Evolutionary conservation across 2,888 invertebrate genomes (phyloP).

Genomic region (Ferrisia virgata): DNA sequence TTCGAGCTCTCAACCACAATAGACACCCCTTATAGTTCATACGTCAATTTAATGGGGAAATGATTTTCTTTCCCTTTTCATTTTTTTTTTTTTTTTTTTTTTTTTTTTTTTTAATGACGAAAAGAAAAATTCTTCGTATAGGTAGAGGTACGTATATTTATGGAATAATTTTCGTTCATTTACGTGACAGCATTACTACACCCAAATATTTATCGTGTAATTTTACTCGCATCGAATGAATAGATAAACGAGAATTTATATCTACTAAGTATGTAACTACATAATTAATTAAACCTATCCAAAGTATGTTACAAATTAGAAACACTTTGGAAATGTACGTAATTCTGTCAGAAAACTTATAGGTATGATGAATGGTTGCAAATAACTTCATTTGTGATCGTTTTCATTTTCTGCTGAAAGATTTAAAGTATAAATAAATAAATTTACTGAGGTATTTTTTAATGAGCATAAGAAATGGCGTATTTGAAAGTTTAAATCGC

Average conservation of each 20-base stretch:
- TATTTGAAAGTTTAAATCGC: neutral
- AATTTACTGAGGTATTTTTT: neutral
- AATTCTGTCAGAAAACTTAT: neutral
- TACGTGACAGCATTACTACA: neutral
- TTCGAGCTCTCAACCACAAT: neutral
- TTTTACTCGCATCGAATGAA: neutral
- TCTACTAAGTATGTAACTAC: neutral
- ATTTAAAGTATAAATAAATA: neutral
- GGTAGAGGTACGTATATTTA: neutral
- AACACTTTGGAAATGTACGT: neutral
- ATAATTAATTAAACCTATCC: conserved; percentile 8
- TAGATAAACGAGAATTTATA: neutral
- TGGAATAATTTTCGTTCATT: neutral
- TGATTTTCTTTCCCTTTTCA: no score
- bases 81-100: no score
- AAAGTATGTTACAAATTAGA: conserved; percentile 3
- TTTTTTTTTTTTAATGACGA: neutral
- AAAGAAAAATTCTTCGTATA: neutral
- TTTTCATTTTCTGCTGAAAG: neutral
- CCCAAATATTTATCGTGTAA: neutral
- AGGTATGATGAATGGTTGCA: neutral
- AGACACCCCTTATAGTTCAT: neutral
- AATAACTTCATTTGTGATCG: neutral
- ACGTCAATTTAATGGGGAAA: neutral
- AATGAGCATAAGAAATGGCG: neutral